Base-by-base conservation (phyloP, 2,888 invertebrate species). In the Agonum fuliginosum region DNA sequence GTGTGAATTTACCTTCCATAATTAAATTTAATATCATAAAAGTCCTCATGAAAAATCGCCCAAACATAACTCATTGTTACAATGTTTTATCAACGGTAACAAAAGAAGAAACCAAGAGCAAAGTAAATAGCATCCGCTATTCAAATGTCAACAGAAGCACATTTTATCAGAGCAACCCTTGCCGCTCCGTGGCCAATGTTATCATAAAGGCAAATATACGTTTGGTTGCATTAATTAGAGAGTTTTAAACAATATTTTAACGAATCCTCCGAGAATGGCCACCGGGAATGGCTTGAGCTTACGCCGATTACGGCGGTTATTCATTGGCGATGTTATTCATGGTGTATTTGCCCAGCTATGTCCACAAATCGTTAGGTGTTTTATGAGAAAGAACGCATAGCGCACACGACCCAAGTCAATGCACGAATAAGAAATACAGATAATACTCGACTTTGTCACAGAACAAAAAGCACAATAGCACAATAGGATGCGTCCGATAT, bases 181-280 rank as follows among this genome's bases (percentile, higher is more conserved):
- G 62, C 27, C 14, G 46, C 65, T 62, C 65, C 27, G 73, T 41
- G 17, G n/a, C 67, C 65, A 58, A 67, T 46, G 37, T 75, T 46
- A 46, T 72, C 72, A 58, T 54, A 67, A 67, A 48, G 67, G 75
- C 75, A 67, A 75, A 67, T 75, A 75, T 75, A 67, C 75, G 75
- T 48, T 67, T 48, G 30, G 65, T n/a, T 20, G 75, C 75, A 75
- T 75, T 75, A 75, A 75, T 75, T 67, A 75, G 24, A 34, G 67
- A 67, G 51, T 67, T 75, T 75, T 75, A 67, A 67, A 75, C 67
- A 74, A 67, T 75, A 75, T 75, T 75, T 75, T 67, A 75, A 75
- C 65, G 67, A 54, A 72, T 72, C 17, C 20, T 48, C 67, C 65
- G 54, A 30, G 65, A 62, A n/a, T n/a, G n/a, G n/a, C 58, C 74